Conservation (phyloP, 2,113 vertebrate genomes). For the Protobothrops mucrosquamatus region DNA sequence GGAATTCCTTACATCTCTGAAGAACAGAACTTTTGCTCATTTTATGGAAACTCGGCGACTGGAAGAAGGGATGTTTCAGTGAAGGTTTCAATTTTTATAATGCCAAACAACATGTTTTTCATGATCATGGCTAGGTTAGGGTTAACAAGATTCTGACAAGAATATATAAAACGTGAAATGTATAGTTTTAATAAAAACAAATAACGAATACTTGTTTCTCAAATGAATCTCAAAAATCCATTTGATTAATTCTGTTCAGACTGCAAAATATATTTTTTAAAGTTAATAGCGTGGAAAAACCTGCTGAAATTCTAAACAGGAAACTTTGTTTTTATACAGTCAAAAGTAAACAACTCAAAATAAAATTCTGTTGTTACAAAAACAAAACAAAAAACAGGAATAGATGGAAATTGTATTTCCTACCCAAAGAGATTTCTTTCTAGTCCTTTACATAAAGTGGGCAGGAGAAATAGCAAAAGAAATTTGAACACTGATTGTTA, state of each 20-base stretch:
- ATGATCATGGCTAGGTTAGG: not conserved
- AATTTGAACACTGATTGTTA: not conserved
- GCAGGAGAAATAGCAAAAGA: not conserved
- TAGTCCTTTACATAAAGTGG: not conserved
- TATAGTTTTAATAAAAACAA: constrained; percentile 41
- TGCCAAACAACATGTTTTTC: not conserved
- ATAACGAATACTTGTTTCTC: constrained; percentile 41
- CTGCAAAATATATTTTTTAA: constrained; percentile 46
- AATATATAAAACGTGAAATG: constrained; percentile 45
- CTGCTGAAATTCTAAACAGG: constrained; percentile 42
- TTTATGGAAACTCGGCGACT: not conserved
- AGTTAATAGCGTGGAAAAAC: constrained; percentile 37
- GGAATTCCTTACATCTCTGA: not conserved
- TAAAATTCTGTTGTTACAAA: not conserved
- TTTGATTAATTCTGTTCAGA: constrained; percentile 30
- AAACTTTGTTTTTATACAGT: not conserved
- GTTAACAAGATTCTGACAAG: constrained; percentile 50
- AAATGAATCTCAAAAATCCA: constrained; percentile 37
- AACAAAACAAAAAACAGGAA: not conserved
- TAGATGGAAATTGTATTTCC: not conserved
- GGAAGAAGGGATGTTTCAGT: not conserved
- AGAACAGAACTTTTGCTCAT: not conserved
- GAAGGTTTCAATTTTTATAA: not conserved
- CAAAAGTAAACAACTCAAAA: not conserved
- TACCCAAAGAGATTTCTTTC: not conserved